Percentiles rank a stretch among this genome's conserved stretches.
Evolutionary conservation across 1,140 invertebrate genomes (phyloP).

Genomic region (Pseudomyrmex pallidus): DNA sequence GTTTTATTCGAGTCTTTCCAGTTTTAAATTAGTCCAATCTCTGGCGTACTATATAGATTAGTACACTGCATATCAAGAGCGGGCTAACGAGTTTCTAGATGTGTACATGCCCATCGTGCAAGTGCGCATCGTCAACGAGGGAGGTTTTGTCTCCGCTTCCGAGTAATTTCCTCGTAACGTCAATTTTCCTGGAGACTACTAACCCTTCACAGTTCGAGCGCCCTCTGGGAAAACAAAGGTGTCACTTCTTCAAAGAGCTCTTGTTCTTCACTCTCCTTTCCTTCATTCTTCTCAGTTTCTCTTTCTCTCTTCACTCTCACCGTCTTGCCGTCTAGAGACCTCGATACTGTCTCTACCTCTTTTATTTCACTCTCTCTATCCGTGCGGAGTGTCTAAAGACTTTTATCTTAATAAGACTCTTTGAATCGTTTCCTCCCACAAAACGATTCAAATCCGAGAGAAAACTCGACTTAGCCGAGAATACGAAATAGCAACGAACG

Average conservation of each 20-base stretch:
- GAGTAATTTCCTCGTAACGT: constrained; percentile 72
- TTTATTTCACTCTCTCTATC: background rate
- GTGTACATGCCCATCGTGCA: background rate
- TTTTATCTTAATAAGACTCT: background rate
- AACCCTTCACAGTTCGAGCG: constrained; percentile 70
- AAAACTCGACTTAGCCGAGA: background rate
- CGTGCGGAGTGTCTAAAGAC: constrained; percentile 57
- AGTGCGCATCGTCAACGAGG: constrained; percentile 14
- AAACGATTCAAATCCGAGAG: constrained; percentile 14
- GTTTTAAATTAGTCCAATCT: background rate
- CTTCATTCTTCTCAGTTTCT: constrained; percentile 41
- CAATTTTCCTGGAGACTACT: constrained; percentile 74
- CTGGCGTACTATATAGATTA: background rate
- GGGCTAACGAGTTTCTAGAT: constrained; percentile 22
- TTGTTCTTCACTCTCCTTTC: constrained; percentile 56
- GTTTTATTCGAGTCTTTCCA: background rate
- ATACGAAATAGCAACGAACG: background rate
- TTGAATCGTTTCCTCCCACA: constrained; percentile 28
- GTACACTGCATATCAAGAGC: background rate
- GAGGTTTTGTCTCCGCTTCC: constrained; percentile 71
- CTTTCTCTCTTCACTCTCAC: constrained; percentile 45
- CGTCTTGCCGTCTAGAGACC: constrained; percentile 70
- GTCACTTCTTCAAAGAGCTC: constrained; percentile 77
- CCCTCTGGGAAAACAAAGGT: constrained; percentile 80
- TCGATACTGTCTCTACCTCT: constrained; percentile 46